Evolutionary conservation across 2,888 invertebrate species (phyloP), one percentile per base, ranked within the genome.

Genomic region (Punctoribates punctum): DNA sequence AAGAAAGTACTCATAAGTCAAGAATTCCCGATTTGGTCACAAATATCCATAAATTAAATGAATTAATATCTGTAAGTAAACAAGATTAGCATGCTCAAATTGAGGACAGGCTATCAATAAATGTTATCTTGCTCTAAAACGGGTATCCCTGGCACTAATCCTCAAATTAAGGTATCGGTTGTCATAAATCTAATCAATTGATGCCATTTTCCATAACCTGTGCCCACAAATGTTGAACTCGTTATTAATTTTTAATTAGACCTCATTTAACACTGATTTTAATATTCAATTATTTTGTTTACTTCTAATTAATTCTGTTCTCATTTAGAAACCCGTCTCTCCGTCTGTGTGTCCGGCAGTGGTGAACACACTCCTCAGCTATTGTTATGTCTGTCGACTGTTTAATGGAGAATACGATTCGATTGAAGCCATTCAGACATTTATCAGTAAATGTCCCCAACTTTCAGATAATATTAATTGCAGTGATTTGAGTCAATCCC

Each of bases 361-460:
- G 15, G n/a, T 77, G 3, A 54, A 48, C 20, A 27, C 54, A 23
- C 27, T 75, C 20, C 38, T 75, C 2, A 46, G 75, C 8, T 77
- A 77, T 27, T 75, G 75, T 73, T 54, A 73, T 54, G 27, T 75
- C 15, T 73, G 73, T 38, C 77, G 77, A 20, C 70, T 62, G 9
- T 77, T 73, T 34, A 75, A 73, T 74, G 77, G 77, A 29, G 75
- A 75, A 29, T 70, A 70, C 23, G 70, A 70, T 9, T 20, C 70
- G 15, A 20, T 70, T 23, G 70, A 70, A 20, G 34, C 70, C 11
- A 70, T 70, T 20, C 34, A 70, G 17, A 20, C 23, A 15, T 42
- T 70, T 20, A 20, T 70, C 23, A 13, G 13, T 38, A 70, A 38
- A 20, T 70, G 70, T 70, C 70, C 70, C 1, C 70, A 70, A 42